Conservation (phyloP, 2,113 vertebrate species). For the Elephantulus edwardii region DNA sequence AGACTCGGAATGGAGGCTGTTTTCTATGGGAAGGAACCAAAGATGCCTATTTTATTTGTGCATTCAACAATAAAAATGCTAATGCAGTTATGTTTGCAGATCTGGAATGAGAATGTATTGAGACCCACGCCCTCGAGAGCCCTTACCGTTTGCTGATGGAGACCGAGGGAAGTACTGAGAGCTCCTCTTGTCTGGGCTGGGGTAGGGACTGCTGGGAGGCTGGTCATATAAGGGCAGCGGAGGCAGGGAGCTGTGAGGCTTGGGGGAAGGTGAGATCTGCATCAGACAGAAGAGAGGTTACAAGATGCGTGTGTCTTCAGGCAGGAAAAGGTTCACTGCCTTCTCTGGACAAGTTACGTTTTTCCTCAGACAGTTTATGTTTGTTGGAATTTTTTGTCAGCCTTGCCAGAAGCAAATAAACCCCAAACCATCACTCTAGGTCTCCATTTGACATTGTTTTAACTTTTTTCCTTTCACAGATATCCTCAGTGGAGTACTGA, state of each 20-base stretch:
- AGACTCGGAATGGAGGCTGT: constrained; percentile 88
- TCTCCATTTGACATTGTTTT: not conserved
- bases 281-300: constrained; percentile 23
- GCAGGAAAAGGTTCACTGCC: not conserved
- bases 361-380: not conserved
- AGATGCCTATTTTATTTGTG: constrained; percentile 15
- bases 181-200: constrained; percentile 91
- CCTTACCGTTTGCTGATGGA: constrained; percentile 91
- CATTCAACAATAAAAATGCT: not conserved
- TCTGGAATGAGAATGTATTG: constrained; percentile 13
- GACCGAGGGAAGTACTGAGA: constrained; percentile 92
- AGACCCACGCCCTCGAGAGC: not conserved
- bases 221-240: constrained; percentile 95
- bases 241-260: constrained; percentile 88
- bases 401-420: constrained; percentile 2
- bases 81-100: not conserved
- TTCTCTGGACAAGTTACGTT: not conserved
- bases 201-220: constrained; percentile 92
- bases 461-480: constrained; percentile 13
- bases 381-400: not conserved
- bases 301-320: not conserved
- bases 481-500: constrained; percentile 2
- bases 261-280: constrained; percentile 87
- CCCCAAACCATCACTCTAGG: not conserved
- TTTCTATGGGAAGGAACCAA: constrained; percentile 85